phyloP scores from a whole-genome alignment of 37 sponge, comb jelly and placozoan species.

The Halichondria panicea region DNA sequence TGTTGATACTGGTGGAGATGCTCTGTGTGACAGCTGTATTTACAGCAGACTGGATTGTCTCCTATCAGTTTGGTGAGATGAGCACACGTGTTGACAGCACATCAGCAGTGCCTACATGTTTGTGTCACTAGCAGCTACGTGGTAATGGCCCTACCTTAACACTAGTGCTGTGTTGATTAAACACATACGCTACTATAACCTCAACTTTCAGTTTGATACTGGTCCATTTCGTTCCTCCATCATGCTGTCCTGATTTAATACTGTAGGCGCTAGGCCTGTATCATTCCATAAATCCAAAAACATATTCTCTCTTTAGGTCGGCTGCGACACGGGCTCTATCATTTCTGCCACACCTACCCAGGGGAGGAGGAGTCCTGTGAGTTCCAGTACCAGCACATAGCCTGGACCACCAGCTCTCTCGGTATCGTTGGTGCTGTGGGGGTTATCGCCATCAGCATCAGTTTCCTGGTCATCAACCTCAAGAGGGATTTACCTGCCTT shows the following conservation, averaged over 20 bases:
- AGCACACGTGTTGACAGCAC: too few relatives aligned
- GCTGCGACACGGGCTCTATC: neutral
- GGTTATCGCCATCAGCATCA: neutral
- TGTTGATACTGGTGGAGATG: neutral
- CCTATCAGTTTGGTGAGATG: slow-evolving; percentile 7
- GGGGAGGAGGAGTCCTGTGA: neutral
- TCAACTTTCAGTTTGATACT: too few relatives aligned
- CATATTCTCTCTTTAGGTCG: neutral
- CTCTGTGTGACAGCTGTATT: neutral
- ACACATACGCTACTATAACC: too few relatives aligned
- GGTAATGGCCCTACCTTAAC: too few relatives aligned
- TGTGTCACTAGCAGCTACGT: too few relatives aligned
- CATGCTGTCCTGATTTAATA: too few relatives aligned
- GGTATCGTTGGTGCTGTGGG: neutral
- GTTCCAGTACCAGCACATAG: neutral
- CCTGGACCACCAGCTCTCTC: slow-evolving; percentile 1
- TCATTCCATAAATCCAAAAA: neutral
- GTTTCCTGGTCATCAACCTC: neutral
- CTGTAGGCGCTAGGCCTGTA: neutral
- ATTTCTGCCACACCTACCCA: slow-evolving; percentile 2
- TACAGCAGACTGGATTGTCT: slow-evolving; percentile 11
- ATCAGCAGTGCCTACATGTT: too few relatives aligned
- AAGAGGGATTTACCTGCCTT: slow-evolving; percentile 1
- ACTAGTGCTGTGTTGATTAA: too few relatives aligned
- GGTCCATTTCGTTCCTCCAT: too few relatives aligned